Evolutionary conservation across 2,113 vertebrate species (phyloP).

Genomic region (Macquaria australasica): DNA sequence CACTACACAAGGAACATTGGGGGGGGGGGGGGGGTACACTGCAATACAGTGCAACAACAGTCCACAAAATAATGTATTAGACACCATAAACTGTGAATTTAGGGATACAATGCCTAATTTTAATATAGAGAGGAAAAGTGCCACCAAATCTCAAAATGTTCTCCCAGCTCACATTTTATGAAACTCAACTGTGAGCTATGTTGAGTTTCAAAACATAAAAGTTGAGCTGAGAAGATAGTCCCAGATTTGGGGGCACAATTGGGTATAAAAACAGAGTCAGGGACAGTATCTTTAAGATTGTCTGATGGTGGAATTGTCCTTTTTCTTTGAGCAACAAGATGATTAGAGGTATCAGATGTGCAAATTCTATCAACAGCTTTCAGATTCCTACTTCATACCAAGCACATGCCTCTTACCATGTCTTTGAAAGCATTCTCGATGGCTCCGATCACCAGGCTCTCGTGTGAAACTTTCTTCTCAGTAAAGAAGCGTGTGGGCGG

Average conservation of each 20-base stretch:
- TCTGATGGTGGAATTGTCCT: not conserved
- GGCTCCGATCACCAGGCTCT: conserved; percentile 95
- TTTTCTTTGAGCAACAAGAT: not conserved
- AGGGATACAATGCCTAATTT: no score
- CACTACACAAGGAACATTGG: not conserved
- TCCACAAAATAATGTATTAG: not conserved
- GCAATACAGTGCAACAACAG: not conserved
- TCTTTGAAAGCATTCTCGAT: conserved; percentile 98
- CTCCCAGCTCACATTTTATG: no score
- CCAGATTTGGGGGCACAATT: no score
- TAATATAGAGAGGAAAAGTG: not conserved
- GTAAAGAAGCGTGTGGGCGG: conserved; percentile 94
- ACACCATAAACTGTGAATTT: not conserved
- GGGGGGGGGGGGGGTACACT: no score
- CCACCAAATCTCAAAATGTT: no score
- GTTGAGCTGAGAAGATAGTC: no score
- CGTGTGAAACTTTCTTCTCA: conserved; percentile 96
- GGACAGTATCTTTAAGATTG: not conserved
- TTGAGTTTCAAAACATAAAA: no score
- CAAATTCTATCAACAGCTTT: not conserved
- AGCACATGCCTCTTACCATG: conserved; percentile 86
- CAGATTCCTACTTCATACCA: not conserved
- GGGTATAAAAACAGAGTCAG: not conserved
- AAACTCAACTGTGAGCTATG: no score
- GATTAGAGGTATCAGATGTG: not conserved